Evolutionary conservation across 92 coral and sea anemone species (phyloP), one percentile per base, ranked within the genome.

Genomic region (Chrysogorgia sp.): DNA sequence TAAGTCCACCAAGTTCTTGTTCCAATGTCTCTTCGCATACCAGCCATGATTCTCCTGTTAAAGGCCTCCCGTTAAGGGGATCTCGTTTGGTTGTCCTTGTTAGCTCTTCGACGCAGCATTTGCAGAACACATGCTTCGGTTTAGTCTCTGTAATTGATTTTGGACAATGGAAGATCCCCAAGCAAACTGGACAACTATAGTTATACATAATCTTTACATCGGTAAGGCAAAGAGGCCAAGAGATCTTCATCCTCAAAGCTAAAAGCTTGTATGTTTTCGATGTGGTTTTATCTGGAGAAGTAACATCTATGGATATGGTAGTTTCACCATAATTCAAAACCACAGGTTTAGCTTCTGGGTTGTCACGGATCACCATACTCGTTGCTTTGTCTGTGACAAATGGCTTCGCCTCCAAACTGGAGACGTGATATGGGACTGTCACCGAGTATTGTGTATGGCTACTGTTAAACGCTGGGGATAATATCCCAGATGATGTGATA

Each of bases 21-120:
- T 89, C 98, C 77, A 91, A 56, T 15, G 66, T 90, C 78, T 47
- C 57, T 70, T 94, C 98, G 81, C 89, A 92, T 6, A 60, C 61
- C 10, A 86, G 83, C 98, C 98, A 94, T n/a, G n/a, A n/a, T 67
- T 82, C 87, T 2, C 92, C 92, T 0, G 49, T 34, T 45, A 94
- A 53, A 0, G 90, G 90, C 2, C 77, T 62, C 62, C 89, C 92
- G 67, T 91, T 86, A 30, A 94, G 87, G 1, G 98, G 98, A 81
- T 94, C 89, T 12, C 72, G 89, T 66, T 94, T 94, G 50, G 97
- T 91, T 12, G 98, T 94, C 31, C 97, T 92, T 0, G 98, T 91
- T 17, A 89, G 74, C 64, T 94, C 97, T 78, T 91, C 88, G 37
- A 94, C 87, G 43, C 98, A 94, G 13, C 90, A 53, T 79, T 89